A percentile compares a stretch with the other conserved stretches of the same genome.
Conservation (phyloP, 1,140 invertebrate genomes). For the Heterodera schachtii region DNA sequence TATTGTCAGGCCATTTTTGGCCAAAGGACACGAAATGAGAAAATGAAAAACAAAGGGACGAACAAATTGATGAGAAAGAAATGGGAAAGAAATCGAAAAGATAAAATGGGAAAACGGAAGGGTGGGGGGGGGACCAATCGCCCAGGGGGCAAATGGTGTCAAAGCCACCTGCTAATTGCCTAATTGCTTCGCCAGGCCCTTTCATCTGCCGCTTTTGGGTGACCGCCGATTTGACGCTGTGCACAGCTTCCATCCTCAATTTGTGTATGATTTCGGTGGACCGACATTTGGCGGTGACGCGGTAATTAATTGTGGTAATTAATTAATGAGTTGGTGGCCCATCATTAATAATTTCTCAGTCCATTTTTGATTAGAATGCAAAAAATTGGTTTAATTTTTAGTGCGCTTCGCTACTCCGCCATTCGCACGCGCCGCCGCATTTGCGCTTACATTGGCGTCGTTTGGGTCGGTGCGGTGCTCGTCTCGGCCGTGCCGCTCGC, state of each 20-base stretch:
- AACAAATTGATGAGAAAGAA: slow-evolving; percentile 28
- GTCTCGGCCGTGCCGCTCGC: slow-evolving; percentile 68
- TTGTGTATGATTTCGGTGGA: slow-evolving; percentile 95
- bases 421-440: slow-evolving; percentile 80
- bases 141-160: not conserved
- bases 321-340: not conserved
- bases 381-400: slow-evolving; percentile 67
- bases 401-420: slow-evolving; percentile 76
- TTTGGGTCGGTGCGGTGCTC: slow-evolving; percentile 68
- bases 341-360: slow-evolving; percentile 68
- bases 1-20: slow-evolving; percentile 69
- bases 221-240: slow-evolving; percentile 97
- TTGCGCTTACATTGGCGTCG: slow-evolving; percentile 67
- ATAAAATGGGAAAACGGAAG: not conserved
- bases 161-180: slow-evolving; percentile 58
- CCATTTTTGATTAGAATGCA: slow-evolving; percentile 70
- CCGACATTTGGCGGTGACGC: slow-evolving; percentile 95
- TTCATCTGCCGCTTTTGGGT: slow-evolving; percentile 99
- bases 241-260: slow-evolving; percentile 95
- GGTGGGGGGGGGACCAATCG: too few relatives aligned
- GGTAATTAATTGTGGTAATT: slow-evolving; percentile 64
- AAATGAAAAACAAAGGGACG: slow-evolving; percentile 67
- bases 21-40: slow-evolving; percentile 35
- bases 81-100: slow-evolving; percentile 8
- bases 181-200: slow-evolving; percentile 78